A percentile compares a stretch with the other conserved stretches of the same genome.
phyloP scores from a whole-genome alignment of 2,113 vertebrate genomes.

The Bubo scandiacus region DNA sequence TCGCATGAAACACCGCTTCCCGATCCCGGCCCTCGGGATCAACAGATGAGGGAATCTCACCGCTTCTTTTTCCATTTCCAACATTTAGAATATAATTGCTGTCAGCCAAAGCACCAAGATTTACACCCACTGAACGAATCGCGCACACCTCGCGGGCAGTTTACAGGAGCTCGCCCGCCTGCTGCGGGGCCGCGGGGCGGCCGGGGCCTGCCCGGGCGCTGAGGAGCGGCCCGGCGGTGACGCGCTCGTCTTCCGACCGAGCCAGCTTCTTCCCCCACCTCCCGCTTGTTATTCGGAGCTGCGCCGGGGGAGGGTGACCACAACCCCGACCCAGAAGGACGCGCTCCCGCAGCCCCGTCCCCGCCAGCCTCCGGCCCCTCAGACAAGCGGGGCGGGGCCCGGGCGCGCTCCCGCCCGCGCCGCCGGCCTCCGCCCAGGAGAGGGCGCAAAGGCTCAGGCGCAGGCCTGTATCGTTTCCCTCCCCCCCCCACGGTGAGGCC shows the following conservation, averaged over 20 bases:
- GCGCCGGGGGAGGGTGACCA: too few relatives aligned
- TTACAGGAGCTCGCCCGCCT: too few relatives aligned
- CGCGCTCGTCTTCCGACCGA: fast-evolving
- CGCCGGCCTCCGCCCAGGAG: background rate
- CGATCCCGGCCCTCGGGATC: background rate
- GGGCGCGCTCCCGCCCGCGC: fast-evolving
- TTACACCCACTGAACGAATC: too few relatives aligned
- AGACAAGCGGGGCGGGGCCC: fast-evolving
- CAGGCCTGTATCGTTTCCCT: fast-evolving
- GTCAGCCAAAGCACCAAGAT: fast-evolving
- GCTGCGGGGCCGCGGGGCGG: too few relatives aligned
- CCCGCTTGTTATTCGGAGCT: too few relatives aligned
- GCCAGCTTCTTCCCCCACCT: background rate
- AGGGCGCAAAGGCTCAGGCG: background rate
- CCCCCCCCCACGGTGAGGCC: fast-evolving
- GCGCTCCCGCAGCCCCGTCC: too few relatives aligned
- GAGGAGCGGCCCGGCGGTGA: too few relatives aligned
- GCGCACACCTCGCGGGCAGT: fast-evolving
- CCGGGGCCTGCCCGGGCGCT: too few relatives aligned
- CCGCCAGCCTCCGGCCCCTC: too few relatives aligned
- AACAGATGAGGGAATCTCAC: fast-evolving
- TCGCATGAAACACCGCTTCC: fast-evolving
- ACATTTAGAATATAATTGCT: background rate
- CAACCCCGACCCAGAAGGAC: too few relatives aligned
- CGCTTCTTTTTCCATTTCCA: background rate